phyloP scores from a whole-genome alignment of 2,797 vertebrate genomes.

The Mormyrops attenuatus region DNA sequence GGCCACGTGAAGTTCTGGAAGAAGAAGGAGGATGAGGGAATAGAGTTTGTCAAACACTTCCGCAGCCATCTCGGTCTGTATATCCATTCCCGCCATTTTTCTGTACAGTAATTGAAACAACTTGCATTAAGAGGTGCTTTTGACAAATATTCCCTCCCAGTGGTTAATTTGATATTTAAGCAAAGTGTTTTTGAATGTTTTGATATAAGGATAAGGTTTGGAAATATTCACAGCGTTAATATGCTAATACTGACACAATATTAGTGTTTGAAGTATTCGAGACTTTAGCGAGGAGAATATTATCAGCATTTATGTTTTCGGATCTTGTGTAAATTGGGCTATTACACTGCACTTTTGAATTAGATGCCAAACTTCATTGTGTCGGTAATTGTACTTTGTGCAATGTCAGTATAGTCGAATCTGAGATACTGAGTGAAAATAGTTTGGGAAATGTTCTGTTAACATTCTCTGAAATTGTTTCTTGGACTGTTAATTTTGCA shows the following conservation, averaged over 20 bases:
- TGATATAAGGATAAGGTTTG: background rate
- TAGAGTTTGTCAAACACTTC: slow-evolving; percentile 98
- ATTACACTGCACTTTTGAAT: background rate
- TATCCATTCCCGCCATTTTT: background rate
- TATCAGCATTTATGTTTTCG: background rate
- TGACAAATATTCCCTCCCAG: background rate
- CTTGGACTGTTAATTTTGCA: no score
- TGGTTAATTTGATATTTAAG: background rate
- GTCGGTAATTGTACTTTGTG: background rate
- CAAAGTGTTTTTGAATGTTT: background rate
- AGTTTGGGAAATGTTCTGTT: background rate
- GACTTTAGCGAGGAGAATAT: background rate
- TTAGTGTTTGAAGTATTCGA: background rate
- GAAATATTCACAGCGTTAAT: background rate
- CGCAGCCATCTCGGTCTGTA: slow-evolving; percentile 82
- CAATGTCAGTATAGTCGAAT: background rate
- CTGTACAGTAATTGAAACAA: background rate
- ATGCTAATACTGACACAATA: background rate
- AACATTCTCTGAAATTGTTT: background rate
- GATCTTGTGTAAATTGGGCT: background rate
- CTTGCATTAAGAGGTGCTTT: background rate
- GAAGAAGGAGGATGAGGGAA: slow-evolving; percentile 86
- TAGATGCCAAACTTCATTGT: background rate
- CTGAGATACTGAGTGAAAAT: background rate
- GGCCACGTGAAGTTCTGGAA: slow-evolving; percentile 99